Percentiles rank a stretch among this genome's conserved stretches.
phyloP scores from a whole-genome alignment of 2,888 invertebrate species.

The Stenotaenia linearis region DNA sequence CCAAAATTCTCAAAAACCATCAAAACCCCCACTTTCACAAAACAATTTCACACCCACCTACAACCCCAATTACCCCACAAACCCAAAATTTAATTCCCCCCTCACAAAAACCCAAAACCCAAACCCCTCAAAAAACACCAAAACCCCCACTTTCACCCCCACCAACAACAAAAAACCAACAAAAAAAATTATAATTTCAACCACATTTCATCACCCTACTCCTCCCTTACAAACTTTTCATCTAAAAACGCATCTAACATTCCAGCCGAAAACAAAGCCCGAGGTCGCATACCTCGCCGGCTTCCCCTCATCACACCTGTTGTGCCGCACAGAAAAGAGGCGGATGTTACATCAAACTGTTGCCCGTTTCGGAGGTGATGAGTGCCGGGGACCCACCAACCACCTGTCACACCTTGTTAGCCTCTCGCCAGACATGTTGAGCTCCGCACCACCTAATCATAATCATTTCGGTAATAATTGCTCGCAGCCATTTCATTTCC shows the following conservation, averaged over 20 bases:
- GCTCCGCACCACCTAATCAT: not conserved
- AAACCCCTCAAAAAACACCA: too few species aligned
- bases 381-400: conserved; percentile 1
- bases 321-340: not conserved
- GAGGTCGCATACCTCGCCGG: not conserved
- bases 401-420: conserved; percentile 24
- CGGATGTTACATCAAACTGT: not conserved
- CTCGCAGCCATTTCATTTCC: conserved; percentile 21
- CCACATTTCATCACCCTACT: not conserved
- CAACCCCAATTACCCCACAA: too few species aligned
- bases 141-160: too few species aligned
- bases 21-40: too few species aligned
- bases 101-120: too few species aligned
- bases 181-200: not conserved
- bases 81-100: too few species aligned
- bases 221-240: too few species aligned
- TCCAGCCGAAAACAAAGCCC: not conserved
- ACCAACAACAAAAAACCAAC: not conserved
- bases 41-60: too few species aligned
- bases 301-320: not conserved
- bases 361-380: not conserved
- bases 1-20: too few species aligned
- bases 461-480: not conserved
- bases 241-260: not conserved
- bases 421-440: conserved; percentile 20